A percentile compares a stretch with the other conserved stretches of the same genome.
Conservation (phyloP, 2,797 vertebrate genomes). For the Hydrolagus colliei region DNA sequence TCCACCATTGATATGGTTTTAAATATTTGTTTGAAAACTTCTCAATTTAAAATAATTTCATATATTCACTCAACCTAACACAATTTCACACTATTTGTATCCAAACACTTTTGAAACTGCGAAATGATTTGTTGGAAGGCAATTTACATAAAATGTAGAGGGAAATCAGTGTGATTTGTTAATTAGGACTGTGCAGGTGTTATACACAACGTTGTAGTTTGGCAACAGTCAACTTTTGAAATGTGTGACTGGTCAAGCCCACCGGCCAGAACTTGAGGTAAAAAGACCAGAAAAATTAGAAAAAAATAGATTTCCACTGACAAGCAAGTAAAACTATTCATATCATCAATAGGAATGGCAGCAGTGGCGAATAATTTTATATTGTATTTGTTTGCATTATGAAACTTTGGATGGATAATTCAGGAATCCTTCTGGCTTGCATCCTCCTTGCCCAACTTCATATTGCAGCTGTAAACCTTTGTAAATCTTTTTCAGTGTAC, state of each 20-base stretch:
- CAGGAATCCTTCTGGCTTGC: neutral
- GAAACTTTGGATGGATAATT: neutral
- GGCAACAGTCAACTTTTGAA: neutral
- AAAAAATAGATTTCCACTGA: neutral
- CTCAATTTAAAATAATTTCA: neutral
- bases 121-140: neutral
- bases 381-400: neutral
- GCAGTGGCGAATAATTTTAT: no score
- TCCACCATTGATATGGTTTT: neutral
- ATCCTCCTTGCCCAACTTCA: no score
- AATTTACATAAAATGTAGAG: neutral
- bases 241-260: neutral
- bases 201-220: neutral
- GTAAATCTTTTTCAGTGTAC: no score
- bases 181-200: slow-evolving; percentile 22
- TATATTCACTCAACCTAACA: neutral
- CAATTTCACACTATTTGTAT: neutral
- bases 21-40: neutral
- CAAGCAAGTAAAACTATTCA: neutral
- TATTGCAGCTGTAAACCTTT: no score
- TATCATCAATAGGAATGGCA: neutral
- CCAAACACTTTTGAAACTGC: neutral
- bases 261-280: slow-evolving; percentile 7
- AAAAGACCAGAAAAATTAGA: neutral
- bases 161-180: slow-evolving; percentile 12